These are phyloP conservation scores for Alligator mississippiensis DNA, from an alignment of 2,113 vertebrate species.

Conservation along the genomic window DNA sequence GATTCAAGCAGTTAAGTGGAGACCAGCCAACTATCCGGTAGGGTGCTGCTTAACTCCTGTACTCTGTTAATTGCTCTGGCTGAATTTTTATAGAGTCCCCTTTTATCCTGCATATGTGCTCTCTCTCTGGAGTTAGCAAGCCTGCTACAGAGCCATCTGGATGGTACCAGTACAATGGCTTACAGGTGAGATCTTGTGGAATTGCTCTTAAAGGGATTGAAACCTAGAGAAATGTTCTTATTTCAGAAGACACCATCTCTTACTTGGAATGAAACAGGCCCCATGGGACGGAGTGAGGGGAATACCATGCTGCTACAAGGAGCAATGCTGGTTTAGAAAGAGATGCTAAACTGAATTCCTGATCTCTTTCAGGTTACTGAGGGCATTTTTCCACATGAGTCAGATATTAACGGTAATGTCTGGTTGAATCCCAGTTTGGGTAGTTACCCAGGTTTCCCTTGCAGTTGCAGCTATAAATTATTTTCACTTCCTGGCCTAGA, in stretches of 20 bases:
- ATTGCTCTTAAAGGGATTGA: neutral
- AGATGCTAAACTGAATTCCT: neutral
- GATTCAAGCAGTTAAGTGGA: constrained; percentile 88
- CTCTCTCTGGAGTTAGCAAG: neutral
- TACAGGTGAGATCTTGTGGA: neutral
- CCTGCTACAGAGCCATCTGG: neutral
- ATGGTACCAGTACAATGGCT: neutral
- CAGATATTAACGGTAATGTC: too few relatives aligned
- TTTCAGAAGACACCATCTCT: too few relatives aligned
- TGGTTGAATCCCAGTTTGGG: neutral
- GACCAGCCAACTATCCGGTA: constrained; percentile 89
- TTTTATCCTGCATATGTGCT: neutral
- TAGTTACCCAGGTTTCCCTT: neutral
- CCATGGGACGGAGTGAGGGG: neutral
- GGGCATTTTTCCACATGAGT: neutral
- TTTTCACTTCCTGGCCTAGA: neutral
- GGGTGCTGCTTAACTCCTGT: accelerated
- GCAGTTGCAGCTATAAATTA: neutral
- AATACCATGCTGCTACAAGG: neutral
- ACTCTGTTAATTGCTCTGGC: neutral
- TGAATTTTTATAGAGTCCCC: neutral
- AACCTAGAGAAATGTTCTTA: neutral
- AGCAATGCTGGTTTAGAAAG: neutral
- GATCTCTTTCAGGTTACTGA: neutral
- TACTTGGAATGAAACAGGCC: neutral